Base-by-base conservation (phyloP, 2,113 vertebrate genomes). In the Bothrops jararaca region DNA sequence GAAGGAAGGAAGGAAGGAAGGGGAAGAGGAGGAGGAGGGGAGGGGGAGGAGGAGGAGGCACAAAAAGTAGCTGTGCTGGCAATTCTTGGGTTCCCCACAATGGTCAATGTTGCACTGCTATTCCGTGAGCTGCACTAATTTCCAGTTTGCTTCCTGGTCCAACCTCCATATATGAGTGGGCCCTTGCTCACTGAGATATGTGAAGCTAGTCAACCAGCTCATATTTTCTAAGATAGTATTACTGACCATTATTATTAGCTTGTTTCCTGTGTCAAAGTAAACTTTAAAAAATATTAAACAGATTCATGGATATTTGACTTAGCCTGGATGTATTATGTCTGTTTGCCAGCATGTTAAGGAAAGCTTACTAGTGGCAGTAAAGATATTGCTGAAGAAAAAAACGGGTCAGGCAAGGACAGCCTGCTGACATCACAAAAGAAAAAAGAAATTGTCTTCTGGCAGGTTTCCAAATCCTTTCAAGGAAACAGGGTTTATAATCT, bases 341-440 rank as follows among this genome's bases (percentile, higher is more conserved):
- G 48, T 85, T 5, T 60, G 9, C 18, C 34, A 85, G 29, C 11
- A 7, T 0, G 1, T 0, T 88, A 56, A 86, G 45, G 64, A 94
- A 94, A 91, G 20, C 29, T 53, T 80, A 34, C 85, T 80, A 89
- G 18, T 39, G 23, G 22, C 56, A 87, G 88, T 87, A 86, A 90
- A 24, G 29, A 29, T 92, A 86, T 64, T 91, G 91, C 7, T 39
- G 57, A 57, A 90, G 85, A 94, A 91, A 39, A 39, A 9, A 60
- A 90, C 91, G 93, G 85, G 91, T 96, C 92, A 93, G 80, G n/a
- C 89, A 58, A 94, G 74, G 85, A n/a, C 88, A 95, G 52, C 24
- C 39, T 91, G 60, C 45, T 89, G 89, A 26, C 29, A 92, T 92
- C 90, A 89, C 8, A 91, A 90, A 92, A 15, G 5, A 20, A 85